phyloP scores from a whole-genome alignment of 2,113 vertebrate genomes.

The Danionella cerebrum region DNA sequence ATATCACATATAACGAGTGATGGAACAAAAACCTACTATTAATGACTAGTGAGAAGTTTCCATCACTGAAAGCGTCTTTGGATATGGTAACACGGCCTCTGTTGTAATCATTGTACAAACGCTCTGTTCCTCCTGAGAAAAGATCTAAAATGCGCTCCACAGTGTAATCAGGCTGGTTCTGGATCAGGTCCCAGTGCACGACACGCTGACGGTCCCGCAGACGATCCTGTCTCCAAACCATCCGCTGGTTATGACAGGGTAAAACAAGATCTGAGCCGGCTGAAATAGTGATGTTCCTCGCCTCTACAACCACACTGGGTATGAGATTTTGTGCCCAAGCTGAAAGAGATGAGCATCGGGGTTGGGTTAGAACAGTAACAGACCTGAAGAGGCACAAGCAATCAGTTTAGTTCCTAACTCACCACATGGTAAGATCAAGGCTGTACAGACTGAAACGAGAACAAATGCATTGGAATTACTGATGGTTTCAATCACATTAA shows the following conservation, averaged over 20 bases:
- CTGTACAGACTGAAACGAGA: constrained; percentile 57
- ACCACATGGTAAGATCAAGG: constrained; percentile 44
- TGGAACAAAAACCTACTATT: constrained; percentile 49
- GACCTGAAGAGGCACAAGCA: neutral
- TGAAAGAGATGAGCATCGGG: constrained; percentile 30
- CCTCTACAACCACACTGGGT: constrained; percentile 67
- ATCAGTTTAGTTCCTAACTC: constrained; percentile 2
- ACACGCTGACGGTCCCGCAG: constrained; percentile 88
- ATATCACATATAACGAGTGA: neutral
- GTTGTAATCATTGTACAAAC: constrained; percentile 82
- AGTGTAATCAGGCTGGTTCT: constrained; percentile 57
- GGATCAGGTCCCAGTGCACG: constrained; percentile 87
- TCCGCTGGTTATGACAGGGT: constrained; percentile 79
- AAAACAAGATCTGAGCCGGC: constrained; percentile 67
- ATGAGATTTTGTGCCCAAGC: constrained; percentile 55
- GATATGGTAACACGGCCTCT: constrained; percentile 72
- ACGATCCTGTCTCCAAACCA: constrained; percentile 85
- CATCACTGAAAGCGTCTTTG: constrained; percentile 73
- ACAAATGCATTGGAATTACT: constrained; percentile 15
- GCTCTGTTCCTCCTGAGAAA: constrained; percentile 77
- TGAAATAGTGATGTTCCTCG: constrained; percentile 66
- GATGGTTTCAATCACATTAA: neutral
- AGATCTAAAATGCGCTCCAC: constrained; percentile 78
- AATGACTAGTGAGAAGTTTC: constrained; percentile 88
- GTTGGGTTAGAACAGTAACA: neutral